Base-by-base conservation (phyloP, 2,113 vertebrate species). In the Austrofundulus limnaeus region DNA sequence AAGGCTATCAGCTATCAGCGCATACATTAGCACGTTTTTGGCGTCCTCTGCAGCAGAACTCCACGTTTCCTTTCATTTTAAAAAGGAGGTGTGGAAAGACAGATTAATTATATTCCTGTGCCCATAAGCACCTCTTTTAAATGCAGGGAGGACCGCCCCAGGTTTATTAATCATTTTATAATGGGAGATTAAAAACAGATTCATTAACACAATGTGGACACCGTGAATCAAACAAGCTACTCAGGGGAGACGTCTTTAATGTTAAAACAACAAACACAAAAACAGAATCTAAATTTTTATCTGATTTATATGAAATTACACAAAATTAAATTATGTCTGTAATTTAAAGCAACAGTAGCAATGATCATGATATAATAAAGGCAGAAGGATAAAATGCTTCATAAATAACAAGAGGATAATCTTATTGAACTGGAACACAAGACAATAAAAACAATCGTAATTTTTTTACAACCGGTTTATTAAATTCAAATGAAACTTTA, bases 121-220 rank as follows among this genome's bases (percentile, higher is more conserved):
- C 54, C 66, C 55, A 48, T 42, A 49, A 60, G 72, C 66, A 49
- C 56, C 54, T 66, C 67, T 85, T 52, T 83, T 81, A 75, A 71
- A 70, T 79, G 66, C 70, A 73, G 5, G 34, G 53, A 72, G 55
- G 63, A 52, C n/a, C 21, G 37, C 64, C 41, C 21, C 25, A 39
- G 72, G 47, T 78, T 67, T 84, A 86, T 87, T 86, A 80, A 84
- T 88, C 78, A 87, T 66, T 34, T 34, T 68, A 16, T 80, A 76
- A 86, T 86, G 67, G 83, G 66, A 85, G 77, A 81, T 82, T 78
- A 71, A 85, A 81, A 69, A 75, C 53, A 31, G 66, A 75, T 82
- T 83, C 54, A 86, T 84, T 82, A 79, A 49, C 34, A 48, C 38
- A 50, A 56, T 66, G 52, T 68, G 56, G 61, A 73, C 51, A 60